phyloP scores from a whole-genome alignment of 1,140 invertebrate genomes.

The Anadara kagoshimensis region DNA sequence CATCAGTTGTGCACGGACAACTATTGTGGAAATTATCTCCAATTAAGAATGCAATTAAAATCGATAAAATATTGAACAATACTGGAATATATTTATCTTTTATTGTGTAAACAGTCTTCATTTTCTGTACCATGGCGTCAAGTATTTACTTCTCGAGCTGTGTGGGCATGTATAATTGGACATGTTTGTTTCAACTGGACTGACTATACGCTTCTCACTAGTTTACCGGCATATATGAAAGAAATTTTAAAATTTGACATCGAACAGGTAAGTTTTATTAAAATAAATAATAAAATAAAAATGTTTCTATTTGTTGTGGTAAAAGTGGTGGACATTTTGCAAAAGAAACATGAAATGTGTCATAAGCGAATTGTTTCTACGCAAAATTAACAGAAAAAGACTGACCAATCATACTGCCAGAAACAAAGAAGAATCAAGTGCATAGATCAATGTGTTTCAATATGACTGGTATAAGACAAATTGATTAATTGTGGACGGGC shows the following conservation, averaged over 20 bases:
- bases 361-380: neutral
- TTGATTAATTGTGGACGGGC: neutral
- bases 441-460: neutral
- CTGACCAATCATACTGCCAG: neutral
- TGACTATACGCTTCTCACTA: slow-evolving; percentile 83
- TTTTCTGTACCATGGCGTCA: slow-evolving; percentile 89
- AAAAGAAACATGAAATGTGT: neutral
- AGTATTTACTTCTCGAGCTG: slow-evolving; percentile 95
- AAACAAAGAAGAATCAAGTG: neutral
- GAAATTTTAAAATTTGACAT: slow-evolving; percentile 69
- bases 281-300: neutral
- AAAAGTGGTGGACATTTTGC: neutral
- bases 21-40: too few species aligned
- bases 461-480: neutral
- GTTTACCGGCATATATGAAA: slow-evolving; percentile 69
- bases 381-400: neutral
- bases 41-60: too few species aligned
- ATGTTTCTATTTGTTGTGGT: neutral
- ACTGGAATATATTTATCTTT: too few species aligned
- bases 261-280: slow-evolving; percentile 49
- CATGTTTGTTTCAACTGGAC: slow-evolving; percentile 99
- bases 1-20: too few species aligned
- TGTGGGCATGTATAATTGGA: slow-evolving; percentile 98
- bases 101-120: too few species aligned
- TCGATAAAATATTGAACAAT: too few species aligned